Evolutionary conservation across 2,888 invertebrate species (phyloP).

Genomic region (Cybosia mesomella): DNA sequence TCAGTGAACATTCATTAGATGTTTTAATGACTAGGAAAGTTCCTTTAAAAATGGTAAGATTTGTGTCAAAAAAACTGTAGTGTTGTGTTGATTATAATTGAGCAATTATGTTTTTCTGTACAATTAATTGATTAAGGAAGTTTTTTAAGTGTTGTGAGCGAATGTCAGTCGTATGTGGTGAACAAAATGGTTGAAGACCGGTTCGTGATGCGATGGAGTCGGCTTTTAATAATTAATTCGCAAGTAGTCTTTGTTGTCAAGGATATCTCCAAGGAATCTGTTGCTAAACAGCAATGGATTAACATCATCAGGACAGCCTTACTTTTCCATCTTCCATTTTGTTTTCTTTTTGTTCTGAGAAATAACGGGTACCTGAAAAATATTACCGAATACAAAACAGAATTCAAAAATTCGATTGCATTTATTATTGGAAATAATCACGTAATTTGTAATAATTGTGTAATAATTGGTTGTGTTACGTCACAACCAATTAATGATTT

Average conservation of each 20-base stretch:
- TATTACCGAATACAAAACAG: background rate
- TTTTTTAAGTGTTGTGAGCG: slow-evolving; percentile 49
- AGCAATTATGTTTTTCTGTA: slow-evolving; percentile 38
- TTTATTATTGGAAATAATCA: background rate
- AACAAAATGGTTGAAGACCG: slow-evolving; percentile 54
- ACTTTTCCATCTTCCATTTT: slow-evolving; percentile 7
- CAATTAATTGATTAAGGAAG: slow-evolving; percentile 46
- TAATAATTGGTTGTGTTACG: too few relatives aligned
- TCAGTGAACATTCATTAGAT: slow-evolving; percentile 48
- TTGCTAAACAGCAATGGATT: background rate
- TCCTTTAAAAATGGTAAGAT: slow-evolving; percentile 57
- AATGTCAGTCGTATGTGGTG: slow-evolving; percentile 45
- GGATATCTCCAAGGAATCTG: slow-evolving; percentile 13
- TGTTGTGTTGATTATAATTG: slow-evolving; percentile 41
- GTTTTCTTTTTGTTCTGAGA: background rate
- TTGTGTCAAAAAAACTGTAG: slow-evolving; percentile 36
- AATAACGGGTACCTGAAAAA: background rate
- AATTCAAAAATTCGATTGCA: background rate
- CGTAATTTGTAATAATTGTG: too few relatives aligned
- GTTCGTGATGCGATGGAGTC: slow-evolving; percentile 41
- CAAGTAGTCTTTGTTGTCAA: slow-evolving; percentile 11
- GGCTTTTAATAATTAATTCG: slow-evolving; percentile 36
- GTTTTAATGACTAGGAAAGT: slow-evolving; percentile 52
- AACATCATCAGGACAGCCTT: slow-evolving; percentile 18
- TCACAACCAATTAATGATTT: too few relatives aligned